Evolutionary conservation across 2,888 invertebrate genomes (phyloP), one percentile per base, ranked within the genome.

Genomic region (Mactromeris polynyma): DNA sequence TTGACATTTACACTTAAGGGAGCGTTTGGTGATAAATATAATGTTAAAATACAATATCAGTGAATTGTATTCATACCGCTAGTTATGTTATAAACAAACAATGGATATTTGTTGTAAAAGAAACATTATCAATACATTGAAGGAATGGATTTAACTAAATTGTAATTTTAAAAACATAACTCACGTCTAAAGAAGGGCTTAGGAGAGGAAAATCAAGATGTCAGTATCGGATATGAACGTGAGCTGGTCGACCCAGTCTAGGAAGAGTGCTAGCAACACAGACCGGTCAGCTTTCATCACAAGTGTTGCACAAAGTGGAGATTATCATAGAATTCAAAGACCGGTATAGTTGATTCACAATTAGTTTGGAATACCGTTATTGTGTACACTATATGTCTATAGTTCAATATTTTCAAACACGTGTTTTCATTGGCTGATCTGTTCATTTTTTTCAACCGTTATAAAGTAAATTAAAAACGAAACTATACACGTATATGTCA

Each of bases 231-330:
- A 90, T 51, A 82, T 87, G 86, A 86, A 88, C 78, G 64, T 92
- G 38, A 90, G 92, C 58, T 92, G 92, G 90, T 92, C 92, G 26
- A 89, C 88, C 17, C 33, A 80, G 40, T 88, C 86, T 19, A 85
- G 69, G n/a, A 40, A 46, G 36, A 89, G 79, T 36, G 26, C 80
- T 19, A 85, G 79, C 19, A 82, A 85, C 31, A 46, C 73, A 2
- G 81, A 81, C 6, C 80, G 85, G 19, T 91, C 91, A 11, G 86
- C 80, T 51, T 91, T 87, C 33, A 33, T 86, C 14, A 87, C 78
- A 21, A 54, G 40, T 78, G n/a, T 33, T 1, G 51, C 77, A 26
- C 84, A 84, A n/a, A 58, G 77, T 58, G 73, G 42, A 73, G 83
- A 83, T 7, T 69, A 26, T 31, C 38, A 42, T 14, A 69, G 73